A percentile compares a stretch with the other conserved stretches of the same genome.
Evolutionary conservation across 2,888 invertebrate genomes (phyloP).

Genomic region (Adineta ricciae): DNA sequence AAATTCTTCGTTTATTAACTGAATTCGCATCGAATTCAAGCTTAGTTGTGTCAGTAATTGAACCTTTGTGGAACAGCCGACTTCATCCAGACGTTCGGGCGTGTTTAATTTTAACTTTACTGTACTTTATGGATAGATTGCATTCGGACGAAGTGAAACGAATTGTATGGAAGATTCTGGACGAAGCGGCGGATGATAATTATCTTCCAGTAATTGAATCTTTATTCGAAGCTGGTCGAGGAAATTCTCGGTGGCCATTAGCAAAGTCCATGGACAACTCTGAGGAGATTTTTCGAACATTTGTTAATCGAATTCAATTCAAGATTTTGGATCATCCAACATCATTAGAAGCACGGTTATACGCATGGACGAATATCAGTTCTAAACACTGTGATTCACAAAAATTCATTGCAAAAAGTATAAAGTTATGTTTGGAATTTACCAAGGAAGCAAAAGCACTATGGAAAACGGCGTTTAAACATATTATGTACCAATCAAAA

Average conservation of each 20-base stretch:
- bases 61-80: neutral
- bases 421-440: neutral
- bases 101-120: neutral
- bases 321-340: neutral
- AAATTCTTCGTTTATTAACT: neutral
- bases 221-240: neutral
- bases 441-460: neutral
- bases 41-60: neutral
- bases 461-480: neutral
- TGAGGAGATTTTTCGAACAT: neutral
- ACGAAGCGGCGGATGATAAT: neutral
- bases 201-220: neutral
- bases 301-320: neutral
- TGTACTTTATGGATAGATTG: neutral
- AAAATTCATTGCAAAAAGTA: neutral
- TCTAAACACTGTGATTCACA: neutral
- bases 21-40: neutral
- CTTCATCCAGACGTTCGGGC: neutral
- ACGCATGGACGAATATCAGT: neutral
- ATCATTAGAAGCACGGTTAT: neutral
- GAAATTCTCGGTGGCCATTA: neutral
- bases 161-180: neutral
- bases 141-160: neutral
- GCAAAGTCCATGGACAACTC: neutral
- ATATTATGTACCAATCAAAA: neutral